A percentile compares a stretch with the other conserved stretches of the same genome.
phyloP scores from a whole-genome alignment of 2,797 vertebrate species.

The Sebastes hubbsi region DNA sequence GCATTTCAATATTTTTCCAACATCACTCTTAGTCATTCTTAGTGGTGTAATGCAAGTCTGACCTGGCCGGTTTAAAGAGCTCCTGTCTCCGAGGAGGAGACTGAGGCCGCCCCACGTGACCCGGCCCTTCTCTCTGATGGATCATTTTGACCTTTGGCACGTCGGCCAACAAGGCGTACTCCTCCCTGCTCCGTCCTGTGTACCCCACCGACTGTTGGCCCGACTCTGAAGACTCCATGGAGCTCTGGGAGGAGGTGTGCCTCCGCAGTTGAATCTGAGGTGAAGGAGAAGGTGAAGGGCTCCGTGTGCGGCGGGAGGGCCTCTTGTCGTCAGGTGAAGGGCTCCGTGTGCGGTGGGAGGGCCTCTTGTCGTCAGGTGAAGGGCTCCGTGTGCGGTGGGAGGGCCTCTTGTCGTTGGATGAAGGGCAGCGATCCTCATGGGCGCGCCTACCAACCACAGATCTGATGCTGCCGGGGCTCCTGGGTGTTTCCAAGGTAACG shows the following conservation, averaged over 20 bases:
- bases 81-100: conserved; percentile 84
- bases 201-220: conserved; percentile 72
- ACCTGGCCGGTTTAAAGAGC: conserved; percentile 87
- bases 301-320: conserved; percentile 31
- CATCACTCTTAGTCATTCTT: background rate
- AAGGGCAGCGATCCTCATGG: conserved; percentile 45
- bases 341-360: conserved; percentile 41
- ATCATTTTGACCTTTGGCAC: conserved; percentile 89
- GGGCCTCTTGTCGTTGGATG: conserved; percentile 26
- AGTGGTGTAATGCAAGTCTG: conserved; percentile 3
- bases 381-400: conserved; percentile 41
- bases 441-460: conserved; percentile 38
- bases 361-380: conserved; percentile 36
- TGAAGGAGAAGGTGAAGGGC: conserved; percentile 62
- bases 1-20: background rate
- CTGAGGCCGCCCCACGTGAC: conserved; percentile 58
- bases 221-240: conserved; percentile 79
- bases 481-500: conserved; percentile 52
- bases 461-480: conserved; percentile 46
- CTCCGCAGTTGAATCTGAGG: conserved; percentile 44
- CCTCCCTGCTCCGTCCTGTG: conserved; percentile 83
- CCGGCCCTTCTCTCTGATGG: conserved; percentile 70
- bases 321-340: conserved; percentile 37
- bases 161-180: conserved; percentile 89
- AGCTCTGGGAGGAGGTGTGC: conserved; percentile 83